Evolutionary conservation across 2,113 vertebrate species (phyloP).

Genomic region (Anthoscopus minutus): DNA sequence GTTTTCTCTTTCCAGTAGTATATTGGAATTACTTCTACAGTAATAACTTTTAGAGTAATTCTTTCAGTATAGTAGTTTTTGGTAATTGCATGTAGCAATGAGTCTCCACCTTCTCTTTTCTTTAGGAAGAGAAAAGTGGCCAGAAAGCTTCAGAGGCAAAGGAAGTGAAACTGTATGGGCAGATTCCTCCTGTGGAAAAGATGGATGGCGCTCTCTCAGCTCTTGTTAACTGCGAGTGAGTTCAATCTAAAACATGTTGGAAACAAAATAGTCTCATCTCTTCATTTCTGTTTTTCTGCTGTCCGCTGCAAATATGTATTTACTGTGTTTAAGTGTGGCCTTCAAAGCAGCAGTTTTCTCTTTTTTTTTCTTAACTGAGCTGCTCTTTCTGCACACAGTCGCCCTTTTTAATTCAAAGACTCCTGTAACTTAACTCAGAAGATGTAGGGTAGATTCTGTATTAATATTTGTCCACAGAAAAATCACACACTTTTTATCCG

Average conservation of each 20-base stretch:
- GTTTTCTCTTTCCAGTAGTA: neutral
- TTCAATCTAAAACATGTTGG: neutral
- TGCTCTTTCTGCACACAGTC: neutral
- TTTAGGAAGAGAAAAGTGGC: slow-evolving; percentile 86
- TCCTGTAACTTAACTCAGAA: neutral
- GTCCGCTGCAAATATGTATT: neutral
- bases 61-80: neutral
- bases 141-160: slow-evolving; percentile 85
- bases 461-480: neutral
- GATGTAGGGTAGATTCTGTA: neutral
- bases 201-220: slow-evolving; percentile 89
- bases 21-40: neutral
- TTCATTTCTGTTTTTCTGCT: neutral
- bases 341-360: neutral
- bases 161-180: slow-evolving; percentile 89
- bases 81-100: neutral
- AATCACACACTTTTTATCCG: neutral
- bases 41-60: neutral
- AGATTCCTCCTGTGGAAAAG: slow-evolving; percentile 90
- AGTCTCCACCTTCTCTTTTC: neutral
- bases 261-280: neutral
- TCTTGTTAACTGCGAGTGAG: slow-evolving; percentile 91
- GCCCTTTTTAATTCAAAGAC: neutral
- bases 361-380: neutral
- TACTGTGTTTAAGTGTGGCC: neutral